Conservation (phyloP, 1,140 invertebrate genomes). For the Archivesica marissinica region DNA sequence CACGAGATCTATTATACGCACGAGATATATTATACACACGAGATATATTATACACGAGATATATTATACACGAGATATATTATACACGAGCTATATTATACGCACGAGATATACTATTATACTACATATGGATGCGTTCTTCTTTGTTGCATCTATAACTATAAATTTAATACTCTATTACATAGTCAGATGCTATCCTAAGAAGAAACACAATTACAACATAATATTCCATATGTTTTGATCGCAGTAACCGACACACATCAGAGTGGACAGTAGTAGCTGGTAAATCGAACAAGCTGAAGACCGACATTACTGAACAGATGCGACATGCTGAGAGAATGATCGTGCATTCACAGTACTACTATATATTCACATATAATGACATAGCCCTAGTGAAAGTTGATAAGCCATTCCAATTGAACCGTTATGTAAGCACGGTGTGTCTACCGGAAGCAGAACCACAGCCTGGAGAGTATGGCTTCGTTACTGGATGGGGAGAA, state of each 20-base stretch:
- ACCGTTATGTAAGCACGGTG: slow-evolving; percentile 21
- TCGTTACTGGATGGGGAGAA: slow-evolving; percentile 58
- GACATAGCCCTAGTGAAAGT: slow-evolving; percentile 65
- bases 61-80: too few species aligned
- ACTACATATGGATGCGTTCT: too few species aligned
- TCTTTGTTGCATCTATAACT: too few species aligned
- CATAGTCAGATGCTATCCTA: too few species aligned
- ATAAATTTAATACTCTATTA: too few species aligned
- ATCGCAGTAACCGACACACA: slow-evolving; percentile 56
- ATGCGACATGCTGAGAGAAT: slow-evolving; percentile 39
- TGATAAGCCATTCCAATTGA: slow-evolving; percentile 35
- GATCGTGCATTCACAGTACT: slow-evolving; percentile 51
- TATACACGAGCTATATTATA: too few species aligned
- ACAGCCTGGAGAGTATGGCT: slow-evolving; percentile 10
- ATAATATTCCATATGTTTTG: too few species aligned
- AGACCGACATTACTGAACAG: slow-evolving; percentile 47
- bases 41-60: too few species aligned
- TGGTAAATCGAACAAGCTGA: slow-evolving; percentile 31
- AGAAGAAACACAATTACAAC: too few species aligned
- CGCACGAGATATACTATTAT: too few species aligned
- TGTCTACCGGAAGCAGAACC: slow-evolving; percentile 30
- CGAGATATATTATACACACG: too few species aligned
- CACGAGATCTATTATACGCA: too few species aligned
- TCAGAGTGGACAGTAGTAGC: slow-evolving; percentile 44
- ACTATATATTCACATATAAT: slow-evolving; percentile 44